Evolutionary conservation across 2,113 vertebrate species (phyloP), one percentile per base, ranked within the genome.

Genomic region (Cariama cristata): DNA sequence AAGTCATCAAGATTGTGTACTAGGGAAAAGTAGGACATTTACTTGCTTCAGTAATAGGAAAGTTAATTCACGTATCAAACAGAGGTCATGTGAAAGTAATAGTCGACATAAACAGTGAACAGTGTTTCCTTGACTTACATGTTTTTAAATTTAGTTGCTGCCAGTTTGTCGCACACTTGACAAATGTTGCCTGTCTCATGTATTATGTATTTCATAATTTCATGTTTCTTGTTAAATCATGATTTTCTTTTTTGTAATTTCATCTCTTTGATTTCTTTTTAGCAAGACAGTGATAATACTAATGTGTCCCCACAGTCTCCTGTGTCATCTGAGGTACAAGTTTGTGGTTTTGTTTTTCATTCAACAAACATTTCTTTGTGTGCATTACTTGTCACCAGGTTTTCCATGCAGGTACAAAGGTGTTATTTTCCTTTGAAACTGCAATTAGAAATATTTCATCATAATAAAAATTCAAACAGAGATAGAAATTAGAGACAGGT

Each of bases 251-350:
- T 92, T 97, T 98, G 90, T 98, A 98, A 98, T 98, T 97, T 97
- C 97, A 93, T 97, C 55, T 98, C 96, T 98, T 98, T 98, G 97
- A 76, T 98, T 98, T 98, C 95, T 94, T 98, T 98, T 98, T 98
- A 99, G 98, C 98, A 98, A 98, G 98, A 98, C 97, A 98, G 97
- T 98, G 98, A 98, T 98, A 97, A 98, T 98, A 97, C 98, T 98
- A 98, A 98, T 98, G 98, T 98, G 98, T 99, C 98, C 73, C 98
- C 98, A 98, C 98, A 98, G 97, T 98, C 98, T 98, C 98, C 98
- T 85, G 97, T 99, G 69, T 98, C 98, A 44, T 98, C 98, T 83
- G 98, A 99, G 98, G 98, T 99, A 98, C 98, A 98, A 97, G 86
- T 98, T 98, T 96, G 74, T 97, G 91, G 58, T 58, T 89, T 96